These are phyloP conservation scores for Abrostola triplasia DNA, from an alignment of 2,888 invertebrate species.

Conservation along the genomic window DNA sequence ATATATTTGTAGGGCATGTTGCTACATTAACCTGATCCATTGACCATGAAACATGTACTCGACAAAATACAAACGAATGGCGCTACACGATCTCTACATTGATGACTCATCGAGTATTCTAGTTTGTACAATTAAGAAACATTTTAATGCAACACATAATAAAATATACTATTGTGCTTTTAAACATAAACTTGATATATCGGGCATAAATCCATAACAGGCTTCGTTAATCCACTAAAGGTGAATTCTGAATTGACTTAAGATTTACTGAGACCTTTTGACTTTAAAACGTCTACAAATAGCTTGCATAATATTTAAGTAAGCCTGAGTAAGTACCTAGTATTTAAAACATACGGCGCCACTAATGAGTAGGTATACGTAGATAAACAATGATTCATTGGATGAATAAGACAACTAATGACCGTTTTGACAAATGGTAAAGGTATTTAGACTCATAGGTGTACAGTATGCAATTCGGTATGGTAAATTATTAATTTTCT, in stretches of 20 bases:
- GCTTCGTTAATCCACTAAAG: too few relatives aligned
- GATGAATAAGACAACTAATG: conserved; percentile 22
- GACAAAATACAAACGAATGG: background rate
- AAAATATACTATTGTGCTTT: background rate
- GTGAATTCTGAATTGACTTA: too few relatives aligned
- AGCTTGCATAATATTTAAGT: too few relatives aligned
- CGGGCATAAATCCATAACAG: too few relatives aligned
- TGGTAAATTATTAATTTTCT: too few relatives aligned
- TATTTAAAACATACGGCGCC: background rate
- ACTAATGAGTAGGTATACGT: conserved; percentile 25
- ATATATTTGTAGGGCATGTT: background rate
- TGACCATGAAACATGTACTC: conserved; percentile 4
- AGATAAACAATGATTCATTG: conserved; percentile 23
- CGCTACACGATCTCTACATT: background rate
- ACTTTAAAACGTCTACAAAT: too few relatives aligned
- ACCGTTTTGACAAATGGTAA: conserved; percentile 27
- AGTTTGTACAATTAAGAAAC: background rate
- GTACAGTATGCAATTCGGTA: background rate
- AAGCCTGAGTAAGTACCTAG: background rate
- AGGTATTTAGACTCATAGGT: conserved; percentile 9
- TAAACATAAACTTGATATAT: too few relatives aligned
- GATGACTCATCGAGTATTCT: background rate
- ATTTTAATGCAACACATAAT: background rate
- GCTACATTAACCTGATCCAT: background rate
- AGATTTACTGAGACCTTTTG: too few relatives aligned